Conservation (phyloP, 2,888 invertebrate genomes). For the Folsomia candida region DNA sequence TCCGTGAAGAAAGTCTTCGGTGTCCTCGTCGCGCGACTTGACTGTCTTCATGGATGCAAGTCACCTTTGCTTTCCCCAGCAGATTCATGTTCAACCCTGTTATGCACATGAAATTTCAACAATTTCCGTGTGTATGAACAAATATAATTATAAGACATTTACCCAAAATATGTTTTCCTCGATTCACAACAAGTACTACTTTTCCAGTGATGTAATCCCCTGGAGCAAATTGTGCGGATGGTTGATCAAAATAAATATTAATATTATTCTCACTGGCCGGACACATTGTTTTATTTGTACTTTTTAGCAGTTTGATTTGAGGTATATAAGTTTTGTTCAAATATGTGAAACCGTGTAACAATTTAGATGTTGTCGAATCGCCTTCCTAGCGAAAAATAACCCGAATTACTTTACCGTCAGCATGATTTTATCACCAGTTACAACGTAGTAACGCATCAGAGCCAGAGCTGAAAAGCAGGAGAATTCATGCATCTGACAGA, state of each 20-base stretch:
- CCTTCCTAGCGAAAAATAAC: no score
- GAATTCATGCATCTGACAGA: no score
- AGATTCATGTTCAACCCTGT: neutral
- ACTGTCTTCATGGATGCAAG: neutral
- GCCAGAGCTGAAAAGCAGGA: no score
- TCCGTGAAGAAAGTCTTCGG: neutral
- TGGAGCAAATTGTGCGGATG: neutral
- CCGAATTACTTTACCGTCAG: no score
- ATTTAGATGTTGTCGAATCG: no score
- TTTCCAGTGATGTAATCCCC: slow-evolving; percentile 5
- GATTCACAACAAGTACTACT: neutral
- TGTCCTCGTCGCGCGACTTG: neutral
- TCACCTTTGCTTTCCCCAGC: neutral
- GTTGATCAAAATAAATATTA: neutral
- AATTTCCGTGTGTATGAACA: no score
- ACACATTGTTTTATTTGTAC: neutral
- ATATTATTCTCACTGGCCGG: neutral
- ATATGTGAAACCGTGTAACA: no score
- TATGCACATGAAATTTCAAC: neutral
- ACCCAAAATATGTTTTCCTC: slow-evolving; percentile 7
- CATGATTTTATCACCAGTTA: no score
- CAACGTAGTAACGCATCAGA: no score
- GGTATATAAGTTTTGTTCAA: no score
- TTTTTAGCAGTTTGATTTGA: no score
- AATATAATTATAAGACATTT: neutral